phyloP scores from a whole-genome alignment of 2,888 invertebrate species.

The Cheilosia soror region DNA sequence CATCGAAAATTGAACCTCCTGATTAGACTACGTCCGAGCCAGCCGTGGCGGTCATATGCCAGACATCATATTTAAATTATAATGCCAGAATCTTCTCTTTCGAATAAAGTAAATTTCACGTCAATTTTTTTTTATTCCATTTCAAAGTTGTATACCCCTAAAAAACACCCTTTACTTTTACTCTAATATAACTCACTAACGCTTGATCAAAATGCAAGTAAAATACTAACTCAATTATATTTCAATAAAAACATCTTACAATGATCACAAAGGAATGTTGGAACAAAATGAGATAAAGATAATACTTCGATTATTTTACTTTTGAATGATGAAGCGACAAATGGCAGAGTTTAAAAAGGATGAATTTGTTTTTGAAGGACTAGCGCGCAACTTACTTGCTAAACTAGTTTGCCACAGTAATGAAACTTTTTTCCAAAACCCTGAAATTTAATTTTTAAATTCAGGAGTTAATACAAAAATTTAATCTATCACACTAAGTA shows the following conservation, averaged over 20 bases:
- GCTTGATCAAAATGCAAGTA: no score
- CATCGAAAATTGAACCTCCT: no score
- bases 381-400: slow-evolving; percentile 74
- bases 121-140: no score
- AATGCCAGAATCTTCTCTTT: no score
- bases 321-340: slow-evolving; percentile 41
- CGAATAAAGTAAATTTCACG: no score
- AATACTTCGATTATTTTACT: neutral
- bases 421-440: slow-evolving; percentile 71
- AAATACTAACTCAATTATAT: neutral
- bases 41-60: no score
- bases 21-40: no score
- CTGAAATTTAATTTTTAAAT: slow-evolving; percentile 64
- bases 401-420: slow-evolving; percentile 72
- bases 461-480: slow-evolving; percentile 46
- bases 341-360: slow-evolving; percentile 16
- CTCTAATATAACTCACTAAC: no score
- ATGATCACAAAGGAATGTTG: slow-evolving; percentile 1
- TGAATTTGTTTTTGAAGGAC: slow-evolving; percentile 29
- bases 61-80: no score
- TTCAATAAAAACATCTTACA: neutral
- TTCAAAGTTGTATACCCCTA: no score
- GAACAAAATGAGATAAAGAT: slow-evolving; percentile 11
- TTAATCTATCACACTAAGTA: slow-evolving; percentile 39
- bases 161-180: no score